Conservation (phyloP, 2,797 vertebrate species). For the Coregonus sp. region DNA sequence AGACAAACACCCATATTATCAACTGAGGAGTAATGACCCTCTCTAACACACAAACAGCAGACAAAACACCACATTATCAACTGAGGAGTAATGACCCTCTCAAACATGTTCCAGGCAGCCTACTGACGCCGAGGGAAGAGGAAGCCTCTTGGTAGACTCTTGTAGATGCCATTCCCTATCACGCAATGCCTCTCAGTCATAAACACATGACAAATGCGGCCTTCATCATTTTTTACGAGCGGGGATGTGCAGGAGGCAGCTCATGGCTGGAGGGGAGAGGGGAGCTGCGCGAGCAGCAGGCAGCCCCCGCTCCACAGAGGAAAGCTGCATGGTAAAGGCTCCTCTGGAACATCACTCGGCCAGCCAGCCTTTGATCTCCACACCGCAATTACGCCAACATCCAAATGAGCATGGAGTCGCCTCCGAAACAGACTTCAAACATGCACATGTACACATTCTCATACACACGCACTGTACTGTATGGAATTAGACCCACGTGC, state of each 20-base stretch:
- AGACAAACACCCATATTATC: slow-evolving; percentile 60
- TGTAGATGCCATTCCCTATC: slow-evolving; percentile 91
- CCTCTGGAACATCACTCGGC: slow-evolving; percentile 96
- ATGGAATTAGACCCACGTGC: slow-evolving; percentile 73
- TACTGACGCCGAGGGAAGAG: slow-evolving; percentile 59
- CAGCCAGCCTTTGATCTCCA: slow-evolving; percentile 93
- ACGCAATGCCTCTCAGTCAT: slow-evolving; percentile 94
- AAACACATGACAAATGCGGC: slow-evolving; percentile 99
- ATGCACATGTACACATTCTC: slow-evolving; percentile 75
- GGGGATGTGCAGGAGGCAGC: slow-evolving; percentile 96
- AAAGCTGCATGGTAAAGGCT: slow-evolving; percentile 93
- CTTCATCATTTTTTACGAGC: slow-evolving; percentile 99
- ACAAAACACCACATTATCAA: slow-evolving; percentile 62
- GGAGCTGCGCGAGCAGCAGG: slow-evolving; percentile 86
- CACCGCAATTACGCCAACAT: slow-evolving; percentile 94
- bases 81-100: slow-evolving; percentile 72
- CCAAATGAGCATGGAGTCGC: slow-evolving; percentile 84
- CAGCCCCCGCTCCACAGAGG: slow-evolving; percentile 83
- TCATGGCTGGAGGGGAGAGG: slow-evolving; percentile 92
- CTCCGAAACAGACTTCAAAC: slow-evolving; percentile 82
- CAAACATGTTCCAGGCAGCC: slow-evolving; percentile 66
- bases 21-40: slow-evolving; percentile 71
- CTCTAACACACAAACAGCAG: slow-evolving; percentile 65
- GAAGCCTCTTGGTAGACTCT: slow-evolving; percentile 85
- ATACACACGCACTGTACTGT: slow-evolving; percentile 59